Evolutionary conservation across 2,888 invertebrate species (phyloP), one percentile per base, ranked within the genome.

Genomic region (Heliconius sara): DNA sequence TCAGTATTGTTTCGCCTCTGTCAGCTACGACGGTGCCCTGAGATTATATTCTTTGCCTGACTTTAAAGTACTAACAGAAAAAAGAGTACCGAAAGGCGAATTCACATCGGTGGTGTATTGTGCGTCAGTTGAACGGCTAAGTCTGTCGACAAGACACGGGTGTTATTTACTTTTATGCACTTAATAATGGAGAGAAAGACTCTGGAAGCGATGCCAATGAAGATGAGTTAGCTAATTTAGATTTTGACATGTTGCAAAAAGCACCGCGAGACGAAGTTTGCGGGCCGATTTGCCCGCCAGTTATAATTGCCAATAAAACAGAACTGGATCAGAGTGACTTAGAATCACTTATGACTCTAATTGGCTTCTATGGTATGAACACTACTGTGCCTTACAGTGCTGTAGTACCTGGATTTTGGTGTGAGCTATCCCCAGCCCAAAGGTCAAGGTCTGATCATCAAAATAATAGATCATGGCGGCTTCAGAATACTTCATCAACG

Each of bases 341-440:
- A 84, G 96, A 96, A 84, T 94, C 96, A 22, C 94, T 99, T 76
- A 97, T 97, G 85, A 96, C 96, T 66, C 91, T 99, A 79, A 98
- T 97, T 3, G 96, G 97, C 83, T 98, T 98, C 87, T 98, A 98
- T 83, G 96, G 96, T 30, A 92, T 92, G 52, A 95, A 94, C 82
- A 92, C 92, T 13, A 93, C 95, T 43, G 93, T 95, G 81, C 95
- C 95, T 72, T 99, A 98, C 89, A 97, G 97, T 77, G 98, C 98
- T 0, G 98, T 98, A 25, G 98, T 98, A 5, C 98, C 99, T 0
- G 97, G 98, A 6, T 99, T 98, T 91, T 99, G 99, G 99, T 97
- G 97, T 84, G 98, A 99, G 90, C 96, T 99, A 86, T 98, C 98
- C 85, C 98, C 98, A 83, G 98, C 98, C 9, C 98, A 98, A 89